A percentile compares a stretch with the other conserved stretches of the same genome.
phyloP scores from a whole-genome alignment of 2,113 vertebrate species.

The Chaetodon trifascialis region DNA sequence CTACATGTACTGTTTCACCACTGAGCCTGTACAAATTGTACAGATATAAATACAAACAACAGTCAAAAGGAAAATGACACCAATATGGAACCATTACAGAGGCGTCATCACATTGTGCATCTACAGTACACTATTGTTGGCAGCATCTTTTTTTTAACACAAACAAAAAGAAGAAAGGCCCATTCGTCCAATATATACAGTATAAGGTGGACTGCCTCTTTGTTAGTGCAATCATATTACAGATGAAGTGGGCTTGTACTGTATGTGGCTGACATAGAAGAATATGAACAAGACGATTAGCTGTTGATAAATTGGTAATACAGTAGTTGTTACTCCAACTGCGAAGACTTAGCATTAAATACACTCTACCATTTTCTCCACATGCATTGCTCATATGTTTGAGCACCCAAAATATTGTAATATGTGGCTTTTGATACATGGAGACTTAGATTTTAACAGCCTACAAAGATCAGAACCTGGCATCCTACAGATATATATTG shows the following conservation, averaged over 20 bases:
- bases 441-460: neutral
- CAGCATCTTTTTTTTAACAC: constrained; percentile 10
- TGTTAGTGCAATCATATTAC: constrained; percentile 4
- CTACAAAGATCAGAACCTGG: neutral
- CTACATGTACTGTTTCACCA: neutral
- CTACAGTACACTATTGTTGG: neutral
- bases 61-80: constrained; percentile 2
- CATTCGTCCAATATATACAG: neutral
- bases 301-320: constrained; percentile 2
- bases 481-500: neutral
- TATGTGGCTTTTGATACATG: neutral
- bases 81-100: neutral
- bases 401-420: neutral
- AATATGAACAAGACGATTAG: constrained; percentile 14
- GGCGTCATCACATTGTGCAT: neutral
- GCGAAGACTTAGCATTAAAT: neutral
- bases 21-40: neutral
- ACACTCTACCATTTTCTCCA: neutral
- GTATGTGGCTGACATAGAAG: constrained; percentile 8
- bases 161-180: neutral
- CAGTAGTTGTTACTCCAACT: neutral
- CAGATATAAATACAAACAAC: constrained; percentile 7
- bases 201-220: neutral
- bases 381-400: neutral
- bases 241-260: neutral